phyloP scores from a whole-genome alignment of 92 coral and sea anemone genomes.

The Hydrozoanthus gracilis region DNA sequence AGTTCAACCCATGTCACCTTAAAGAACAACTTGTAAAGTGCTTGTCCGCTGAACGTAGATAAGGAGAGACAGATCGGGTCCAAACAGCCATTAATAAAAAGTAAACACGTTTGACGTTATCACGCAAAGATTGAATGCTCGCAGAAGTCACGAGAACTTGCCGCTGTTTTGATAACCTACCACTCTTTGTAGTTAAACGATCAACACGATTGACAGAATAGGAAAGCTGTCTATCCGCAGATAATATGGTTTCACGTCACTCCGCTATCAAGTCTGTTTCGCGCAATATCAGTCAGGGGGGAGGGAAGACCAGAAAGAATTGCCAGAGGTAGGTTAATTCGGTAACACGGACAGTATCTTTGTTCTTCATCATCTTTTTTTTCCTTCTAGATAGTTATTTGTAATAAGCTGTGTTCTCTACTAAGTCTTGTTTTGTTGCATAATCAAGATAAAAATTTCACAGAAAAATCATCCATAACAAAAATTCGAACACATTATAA shows the following conservation, averaged over 20 bases:
- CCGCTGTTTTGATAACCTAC: slow-evolving; percentile 6
- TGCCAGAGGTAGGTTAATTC: neutral
- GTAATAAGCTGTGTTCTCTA: no score
- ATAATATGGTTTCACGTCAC: neutral
- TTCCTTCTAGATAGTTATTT: no score
- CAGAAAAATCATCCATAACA: no score
- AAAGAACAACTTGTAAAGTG: slow-evolving; percentile 5
- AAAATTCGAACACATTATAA: no score
- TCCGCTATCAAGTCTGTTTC: neutral
- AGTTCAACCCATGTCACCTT: slow-evolving; percentile 25
- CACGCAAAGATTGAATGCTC: slow-evolving; percentile 23
- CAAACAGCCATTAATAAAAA: slow-evolving; percentile 9
- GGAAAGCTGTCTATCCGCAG: neutral
- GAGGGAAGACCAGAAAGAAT: neutral
- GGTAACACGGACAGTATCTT: neutral
- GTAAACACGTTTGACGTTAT: slow-evolving; percentile 21
- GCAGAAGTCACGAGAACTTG: slow-evolving; percentile 42
- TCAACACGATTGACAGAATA: slow-evolving; percentile 4
- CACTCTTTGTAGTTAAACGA: slow-evolving; percentile 2
- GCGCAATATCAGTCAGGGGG: slow-evolving; percentile 7
- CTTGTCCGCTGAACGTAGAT: neutral
- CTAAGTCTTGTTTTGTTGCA: no score
- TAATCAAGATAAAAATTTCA: no score
- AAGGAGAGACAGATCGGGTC: slow-evolving; percentile 21
- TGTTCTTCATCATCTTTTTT: no score